phyloP scores from a whole-genome alignment of 2,888 invertebrate genomes.

The Oligia fasciuncula region DNA sequence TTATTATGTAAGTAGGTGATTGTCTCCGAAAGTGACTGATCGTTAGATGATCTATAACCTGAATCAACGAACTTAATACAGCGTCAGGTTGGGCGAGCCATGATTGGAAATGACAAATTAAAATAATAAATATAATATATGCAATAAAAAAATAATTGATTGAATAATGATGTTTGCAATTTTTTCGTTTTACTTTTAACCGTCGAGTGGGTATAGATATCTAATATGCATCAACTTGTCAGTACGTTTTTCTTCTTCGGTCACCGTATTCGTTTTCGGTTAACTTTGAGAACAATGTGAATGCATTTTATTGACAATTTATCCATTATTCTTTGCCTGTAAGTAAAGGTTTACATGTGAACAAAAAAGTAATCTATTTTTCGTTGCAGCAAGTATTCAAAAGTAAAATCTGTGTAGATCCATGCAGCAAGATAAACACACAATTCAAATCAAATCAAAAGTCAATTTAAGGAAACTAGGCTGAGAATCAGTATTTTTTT shows the following conservation, averaged over 20 bases:
- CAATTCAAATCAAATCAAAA: background rate
- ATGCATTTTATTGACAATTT: background rate
- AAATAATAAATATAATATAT: too few species aligned
- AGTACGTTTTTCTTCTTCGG: background rate
- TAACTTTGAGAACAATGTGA: background rate
- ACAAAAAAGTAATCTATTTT: background rate
- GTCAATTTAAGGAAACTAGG: too few species aligned
- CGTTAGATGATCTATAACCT: slow-evolving; percentile 25
- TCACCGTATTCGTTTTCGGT: background rate
- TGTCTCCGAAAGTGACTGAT: slow-evolving; percentile 46
- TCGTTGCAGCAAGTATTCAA: too few species aligned
- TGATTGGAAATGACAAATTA: background rate
- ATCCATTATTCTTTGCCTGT: background rate
- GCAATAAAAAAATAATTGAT: too few species aligned
- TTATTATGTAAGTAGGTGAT: slow-evolving; percentile 22
- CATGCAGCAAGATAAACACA: background rate
- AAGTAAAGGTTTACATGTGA: background rate
- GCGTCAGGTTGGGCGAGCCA: background rate
- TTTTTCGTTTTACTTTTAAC: background rate
- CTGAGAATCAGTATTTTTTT: too few species aligned
- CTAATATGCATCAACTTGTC: background rate
- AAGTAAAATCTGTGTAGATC: background rate
- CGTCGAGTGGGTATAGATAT: background rate
- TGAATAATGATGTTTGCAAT: too few species aligned
- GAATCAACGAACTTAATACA: background rate